Evolutionary conservation across 2,888 invertebrate genomes (phyloP).

Genomic region (Elegia similella): DNA sequence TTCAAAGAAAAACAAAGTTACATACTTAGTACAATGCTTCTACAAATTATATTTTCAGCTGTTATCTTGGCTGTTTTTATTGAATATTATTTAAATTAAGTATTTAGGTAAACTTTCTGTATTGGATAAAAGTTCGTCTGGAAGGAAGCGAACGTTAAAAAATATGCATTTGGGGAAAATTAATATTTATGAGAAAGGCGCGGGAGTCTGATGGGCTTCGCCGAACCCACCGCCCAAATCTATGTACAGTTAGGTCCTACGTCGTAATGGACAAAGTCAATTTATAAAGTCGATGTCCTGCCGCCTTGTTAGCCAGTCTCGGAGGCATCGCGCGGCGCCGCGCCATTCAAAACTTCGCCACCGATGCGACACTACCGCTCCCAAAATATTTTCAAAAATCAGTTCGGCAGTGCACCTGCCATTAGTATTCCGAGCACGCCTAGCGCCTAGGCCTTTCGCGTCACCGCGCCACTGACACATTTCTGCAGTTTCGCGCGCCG

Average conservation of each 20-base stretch:
- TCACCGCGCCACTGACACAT: conserved; percentile 80
- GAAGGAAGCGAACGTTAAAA: no score
- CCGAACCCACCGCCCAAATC: conserved; percentile 39
- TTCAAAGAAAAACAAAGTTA: no score
- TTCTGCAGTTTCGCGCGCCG: conserved; percentile 71
- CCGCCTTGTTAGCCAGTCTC: conserved; percentile 63
- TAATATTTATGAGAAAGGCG: neutral
- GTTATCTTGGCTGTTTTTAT: no score
- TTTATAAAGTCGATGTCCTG: conserved; percentile 80
- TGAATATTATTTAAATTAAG: no score
- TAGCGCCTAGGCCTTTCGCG: conserved; percentile 70
- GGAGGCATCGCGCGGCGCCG: conserved; percentile 57
- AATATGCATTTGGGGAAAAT: no score
- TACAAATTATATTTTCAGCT: no score
- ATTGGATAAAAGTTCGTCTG: no score
- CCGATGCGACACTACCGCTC: conserved; percentile 63
- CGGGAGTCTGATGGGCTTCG: neutral
- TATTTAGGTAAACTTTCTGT: no score
- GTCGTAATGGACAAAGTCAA: conserved; percentile 67
- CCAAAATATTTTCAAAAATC: conserved; percentile 64
- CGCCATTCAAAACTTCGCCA: conserved; percentile 70
- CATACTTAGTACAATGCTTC: no score
- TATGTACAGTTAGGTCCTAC: conserved; percentile 58
- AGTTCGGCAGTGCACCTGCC: conserved; percentile 45
- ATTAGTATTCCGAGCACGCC: conserved; percentile 65